Evolutionary conservation across 2,113 vertebrate species (phyloP).

Genomic region (Corythornis madagascariensis): DNA sequence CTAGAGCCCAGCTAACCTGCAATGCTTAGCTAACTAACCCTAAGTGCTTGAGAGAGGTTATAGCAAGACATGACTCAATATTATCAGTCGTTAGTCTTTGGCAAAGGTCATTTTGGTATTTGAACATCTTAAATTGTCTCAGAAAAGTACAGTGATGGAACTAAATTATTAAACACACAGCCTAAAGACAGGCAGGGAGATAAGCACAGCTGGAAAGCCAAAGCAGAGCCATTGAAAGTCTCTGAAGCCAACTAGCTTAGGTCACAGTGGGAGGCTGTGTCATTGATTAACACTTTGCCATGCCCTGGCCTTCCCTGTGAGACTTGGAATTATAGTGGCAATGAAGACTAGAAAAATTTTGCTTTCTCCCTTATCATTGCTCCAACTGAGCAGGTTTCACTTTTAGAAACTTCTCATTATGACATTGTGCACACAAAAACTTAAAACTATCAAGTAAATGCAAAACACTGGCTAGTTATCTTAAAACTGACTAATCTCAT

Average conservation of each 20-base stretch:
- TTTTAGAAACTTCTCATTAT: background rate
- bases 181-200: background rate
- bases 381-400: background rate
- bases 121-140: background rate
- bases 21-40: background rate
- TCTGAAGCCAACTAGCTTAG: background rate
- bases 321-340: background rate
- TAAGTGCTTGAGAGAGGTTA: background rate
- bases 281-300: background rate
- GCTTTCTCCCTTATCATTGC: background rate
- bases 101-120: background rate
- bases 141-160: background rate
- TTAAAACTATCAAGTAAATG: background rate
- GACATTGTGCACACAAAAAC: background rate
- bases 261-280: background rate
- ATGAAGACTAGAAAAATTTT: background rate
- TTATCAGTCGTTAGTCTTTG: background rate
- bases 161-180: background rate
- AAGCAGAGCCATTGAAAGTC: background rate
- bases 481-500: conserved; percentile 33
- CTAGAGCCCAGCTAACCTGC: background rate
- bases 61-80: background rate
- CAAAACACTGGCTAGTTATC: background rate
- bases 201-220: background rate
- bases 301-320: background rate